Base-by-base conservation (phyloP, 2,888 invertebrate genomes). In the Noctua pronuba region DNA sequence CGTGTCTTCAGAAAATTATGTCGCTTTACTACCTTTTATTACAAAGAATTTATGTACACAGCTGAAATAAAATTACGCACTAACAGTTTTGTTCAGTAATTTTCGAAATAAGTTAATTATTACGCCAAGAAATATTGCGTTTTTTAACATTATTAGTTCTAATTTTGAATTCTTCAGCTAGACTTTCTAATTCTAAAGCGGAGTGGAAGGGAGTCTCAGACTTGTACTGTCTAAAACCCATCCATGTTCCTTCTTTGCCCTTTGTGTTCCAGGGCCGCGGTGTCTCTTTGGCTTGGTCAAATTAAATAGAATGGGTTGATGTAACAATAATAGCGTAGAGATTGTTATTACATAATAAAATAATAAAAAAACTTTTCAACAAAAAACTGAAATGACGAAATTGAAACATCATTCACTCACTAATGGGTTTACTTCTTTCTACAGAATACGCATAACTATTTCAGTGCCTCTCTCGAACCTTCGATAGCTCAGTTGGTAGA, bases 401-500 rank as follows among this genome's bases (percentile, higher is more conserved):
- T 31, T 18, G 2, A 13, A 41, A 0, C 18, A 35, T 0, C 3
- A 31, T 64, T 44, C 24, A n/a, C 10, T 64, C 4, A 10, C 13
- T 3, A 70, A 1, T 38, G 1, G 0, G 21, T 72, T 28, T 31
- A 7, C n/a, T 41, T 35, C 5, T 16, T 24, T 5, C 2, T 31
- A 24, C 1, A 41, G 16, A 52, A 64, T 52, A 31, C 0, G n/a
- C 1, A 44, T 1, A 0, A 2, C 16, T 60, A 85, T 86, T 88
- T 88, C 62, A 0, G 0, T 0, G 0, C 0, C 0, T 0, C 0
- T 1, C 0, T n/a, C 49, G 62, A 52, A 35, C 96, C 96, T 97
- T 96, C 96, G 96, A 97, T 97, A 96, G 96, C 96, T 97, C 96
- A 97, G 96, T 96, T 96, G 97, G 97, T 96, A 96, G 97, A 97